These are phyloP conservation scores for Zaprionus davidi DNA, from an alignment of 1,140 invertebrate species.

Conservation along the genomic window DNA sequence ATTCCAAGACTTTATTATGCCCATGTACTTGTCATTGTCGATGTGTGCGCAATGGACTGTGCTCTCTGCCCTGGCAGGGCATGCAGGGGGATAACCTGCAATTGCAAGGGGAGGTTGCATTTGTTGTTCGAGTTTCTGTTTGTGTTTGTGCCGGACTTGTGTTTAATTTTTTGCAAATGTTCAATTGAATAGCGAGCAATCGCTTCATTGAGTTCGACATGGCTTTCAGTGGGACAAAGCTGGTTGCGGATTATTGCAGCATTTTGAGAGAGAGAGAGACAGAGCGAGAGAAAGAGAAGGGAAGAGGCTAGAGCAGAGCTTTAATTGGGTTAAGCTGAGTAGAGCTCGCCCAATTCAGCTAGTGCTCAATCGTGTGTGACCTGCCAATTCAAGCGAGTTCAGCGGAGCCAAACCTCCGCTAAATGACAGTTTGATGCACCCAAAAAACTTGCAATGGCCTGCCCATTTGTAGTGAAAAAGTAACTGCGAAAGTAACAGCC, in stretches of 20 bases:
- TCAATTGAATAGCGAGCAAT: slow-evolving; percentile 71
- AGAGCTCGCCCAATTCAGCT: background rate
- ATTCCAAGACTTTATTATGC: slow-evolving; percentile 82
- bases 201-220: slow-evolving; percentile 59
- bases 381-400: slow-evolving; percentile 57
- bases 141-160: slow-evolving; percentile 45
- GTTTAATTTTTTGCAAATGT: slow-evolving; percentile 77
- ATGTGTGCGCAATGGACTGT: slow-evolving; percentile 78
- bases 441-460: slow-evolving; percentile 42
- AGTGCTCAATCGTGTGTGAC: slow-evolving; percentile 54
- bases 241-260: slow-evolving; percentile 37
- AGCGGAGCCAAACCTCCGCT: slow-evolving; percentile 47
- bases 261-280: background rate
- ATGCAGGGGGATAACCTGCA: slow-evolving; percentile 45
- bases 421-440: slow-evolving; percentile 61
- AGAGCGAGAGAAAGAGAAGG: background rate
- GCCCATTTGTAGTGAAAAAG: slow-evolving; percentile 44
- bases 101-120: slow-evolving; percentile 42
- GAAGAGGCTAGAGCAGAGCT: slow-evolving; percentile 2
- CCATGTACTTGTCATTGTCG: slow-evolving; percentile 75
- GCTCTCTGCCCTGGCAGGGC: background rate
- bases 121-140: slow-evolving; percentile 47
- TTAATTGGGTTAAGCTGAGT: slow-evolving; percentile 25
- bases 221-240: slow-evolving; percentile 46
- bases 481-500: slow-evolving; percentile 25